Base-by-base conservation (phyloP, 2,888 invertebrate species). In the Synanthedon vespiformis region DNA sequence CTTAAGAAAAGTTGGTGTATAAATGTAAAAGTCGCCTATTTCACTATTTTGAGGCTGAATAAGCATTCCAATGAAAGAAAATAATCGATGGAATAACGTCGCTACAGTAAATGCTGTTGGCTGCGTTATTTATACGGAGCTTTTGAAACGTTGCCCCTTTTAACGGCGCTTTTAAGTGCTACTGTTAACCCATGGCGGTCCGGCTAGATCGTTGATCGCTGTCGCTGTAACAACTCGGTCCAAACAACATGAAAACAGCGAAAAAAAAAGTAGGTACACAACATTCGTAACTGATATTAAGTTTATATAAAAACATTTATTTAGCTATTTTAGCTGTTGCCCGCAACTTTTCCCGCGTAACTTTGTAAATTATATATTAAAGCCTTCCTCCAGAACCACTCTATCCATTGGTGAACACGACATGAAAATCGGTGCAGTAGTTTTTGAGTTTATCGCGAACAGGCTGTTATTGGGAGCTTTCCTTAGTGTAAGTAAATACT, bases 81-180 rank as follows among this genome's bases (percentile, higher is more conserved):
- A 76, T 72, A 70, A 75, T 77, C 56, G 53, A 56, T 56, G 74
- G 80, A 80, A 80, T 77, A 77, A 74, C 74, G 75, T 76, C 72
- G 69, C 68, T 65, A 69, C 70, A 70, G 75, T 79, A 79, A 81
- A 79, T 73, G 75, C 75, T 71, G 68, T 67, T 72, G 67, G 68
- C 65, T 68, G 70, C 68, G 81, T 81, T 83, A 86, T 84, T 82
- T 84, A 82, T 83, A 79, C 72, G 76, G 64, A 65, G 78, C 80
- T 77, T 83, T 82, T 80, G 77, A 81, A 73, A 76, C 70, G 74
- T 70, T 71, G 68, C 71, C 76, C 77, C 78, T 79, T 82, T 83
- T 81, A 83, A 80, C 77, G 78, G 78, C 76, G 78, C 69, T 81
- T 84, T 80, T 82, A 84, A 83, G 79, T 83, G 82, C 80, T 75